Conservation (phyloP, 1,140 invertebrate genomes). For the Drosophila parvula region DNA sequence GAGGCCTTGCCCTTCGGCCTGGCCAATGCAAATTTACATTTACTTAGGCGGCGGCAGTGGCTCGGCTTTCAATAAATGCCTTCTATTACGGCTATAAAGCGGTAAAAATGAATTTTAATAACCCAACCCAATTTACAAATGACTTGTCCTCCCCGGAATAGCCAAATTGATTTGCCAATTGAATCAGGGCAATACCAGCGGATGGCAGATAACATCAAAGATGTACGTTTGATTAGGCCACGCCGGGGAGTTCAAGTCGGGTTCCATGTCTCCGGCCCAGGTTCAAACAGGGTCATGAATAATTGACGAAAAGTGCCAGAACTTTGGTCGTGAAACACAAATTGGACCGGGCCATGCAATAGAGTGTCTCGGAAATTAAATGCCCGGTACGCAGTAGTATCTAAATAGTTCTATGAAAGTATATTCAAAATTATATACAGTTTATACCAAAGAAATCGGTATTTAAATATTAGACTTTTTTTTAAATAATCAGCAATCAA, state of each 20-base stretch:
- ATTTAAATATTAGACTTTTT: not conserved
- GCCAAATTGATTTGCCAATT: conserved; percentile 33
- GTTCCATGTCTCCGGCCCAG: not conserved
- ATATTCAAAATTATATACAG: too few species aligned
- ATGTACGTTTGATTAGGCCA: conserved; percentile 24
- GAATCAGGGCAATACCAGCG: conserved; percentile 25
- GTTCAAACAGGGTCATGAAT: conserved; percentile 13
- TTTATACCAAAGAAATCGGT: not conserved
- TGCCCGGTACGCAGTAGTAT: not conserved
- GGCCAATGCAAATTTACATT: conserved; percentile 74
- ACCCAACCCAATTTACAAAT: conserved; percentile 67
- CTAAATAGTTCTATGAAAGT: too few species aligned
- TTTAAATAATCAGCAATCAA: not conserved
- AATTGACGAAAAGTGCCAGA: conserved; percentile 5
- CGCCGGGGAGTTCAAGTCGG: not conserved
- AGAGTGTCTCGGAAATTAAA: not conserved
- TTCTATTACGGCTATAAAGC: conserved; percentile 70
- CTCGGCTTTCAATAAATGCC: conserved; percentile 66
- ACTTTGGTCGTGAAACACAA: not conserved
- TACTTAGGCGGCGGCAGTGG: conserved; percentile 50
- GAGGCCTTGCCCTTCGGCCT: not conserved
- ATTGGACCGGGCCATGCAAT: too few species aligned
- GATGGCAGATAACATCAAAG: conserved; percentile 40
- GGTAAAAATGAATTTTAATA: conserved; percentile 72
- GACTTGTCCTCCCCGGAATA: conserved; percentile 44